These are phyloP conservation scores for Synergus laeviventris DNA, from an alignment of 2,888 invertebrate genomes.

Conservation along the genomic window DNA sequence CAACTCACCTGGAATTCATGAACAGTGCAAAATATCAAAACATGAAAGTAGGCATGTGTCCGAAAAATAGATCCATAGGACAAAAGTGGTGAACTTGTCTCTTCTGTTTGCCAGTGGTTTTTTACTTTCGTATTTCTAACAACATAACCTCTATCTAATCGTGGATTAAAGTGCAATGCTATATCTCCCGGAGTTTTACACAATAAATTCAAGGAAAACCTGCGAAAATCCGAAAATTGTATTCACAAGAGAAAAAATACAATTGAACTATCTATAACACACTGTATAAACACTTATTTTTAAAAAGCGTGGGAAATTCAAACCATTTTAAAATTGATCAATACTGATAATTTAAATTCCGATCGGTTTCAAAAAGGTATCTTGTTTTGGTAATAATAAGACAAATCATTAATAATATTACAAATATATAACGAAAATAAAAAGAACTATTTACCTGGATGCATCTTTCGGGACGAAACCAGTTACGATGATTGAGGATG, in stretches of 20 bases:
- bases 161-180: constrained; percentile 89
- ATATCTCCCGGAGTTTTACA: constrained; percentile 78
- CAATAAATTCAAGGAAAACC: constrained; percentile 82
- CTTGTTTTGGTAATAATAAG: background rate
- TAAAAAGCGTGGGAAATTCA: no score
- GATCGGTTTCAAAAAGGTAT: no score
- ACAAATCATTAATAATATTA: background rate
- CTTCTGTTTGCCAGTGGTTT: constrained; percentile 86
- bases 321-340: no score
- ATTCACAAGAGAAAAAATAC: background rate
- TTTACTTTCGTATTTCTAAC: constrained; percentile 85
- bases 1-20: constrained; percentile 68
- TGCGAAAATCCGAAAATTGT: constrained; percentile 64
- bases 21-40: constrained; percentile 69
- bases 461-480: constrained; percentile 69
- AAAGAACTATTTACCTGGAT: constrained; percentile 57
- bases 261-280: no score
- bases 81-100: constrained; percentile 78
- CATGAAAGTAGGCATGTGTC: constrained; percentile 67
- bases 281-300: no score
- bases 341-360: no score
- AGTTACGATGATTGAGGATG: constrained; percentile 69
- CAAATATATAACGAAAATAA: background rate
- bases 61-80: constrained; percentile 62
- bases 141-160: constrained; percentile 86